Evolutionary conservation across 2,797 vertebrate genomes (phyloP).

Genomic region (Clarias pachynema): DNA sequence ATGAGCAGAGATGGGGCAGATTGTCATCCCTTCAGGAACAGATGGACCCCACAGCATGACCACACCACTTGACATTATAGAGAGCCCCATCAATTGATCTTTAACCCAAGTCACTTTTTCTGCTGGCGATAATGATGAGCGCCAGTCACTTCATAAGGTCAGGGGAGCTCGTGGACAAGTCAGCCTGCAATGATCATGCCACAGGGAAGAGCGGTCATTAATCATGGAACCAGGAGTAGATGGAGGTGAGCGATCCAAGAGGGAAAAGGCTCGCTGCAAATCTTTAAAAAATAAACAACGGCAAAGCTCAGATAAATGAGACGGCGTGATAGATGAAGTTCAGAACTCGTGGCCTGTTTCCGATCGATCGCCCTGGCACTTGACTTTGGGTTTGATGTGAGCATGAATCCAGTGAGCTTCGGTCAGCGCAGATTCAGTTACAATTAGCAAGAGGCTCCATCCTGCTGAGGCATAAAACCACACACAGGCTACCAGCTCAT

Average conservation of each 20-base stretch:
- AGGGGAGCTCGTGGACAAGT: conserved; percentile 33
- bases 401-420: conserved; percentile 68
- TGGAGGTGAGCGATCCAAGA: background rate
- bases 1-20: conserved; percentile 59
- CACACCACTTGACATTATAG: conserved; percentile 75
- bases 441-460: conserved; percentile 80
- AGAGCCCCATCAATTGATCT: conserved; percentile 77
- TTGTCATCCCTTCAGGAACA: conserved; percentile 65
- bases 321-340: conserved; percentile 66
- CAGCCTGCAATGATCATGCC: background rate
- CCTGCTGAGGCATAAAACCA: conserved; percentile 65
- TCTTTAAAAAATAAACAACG: conserved; percentile 40
- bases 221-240: conserved; percentile 47
- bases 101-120: conserved; percentile 70
- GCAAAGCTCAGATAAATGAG: conserved; percentile 26
- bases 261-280: background rate
- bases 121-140: conserved; percentile 75
- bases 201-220: conserved; percentile 35
- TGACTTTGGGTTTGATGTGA: conserved; percentile 78
- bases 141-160: conserved; percentile 68
- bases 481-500: conserved; percentile 59
- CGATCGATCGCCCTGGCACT: conserved; percentile 70
- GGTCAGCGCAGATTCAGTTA: conserved; percentile 79
- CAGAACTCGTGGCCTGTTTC: conserved; percentile 56
- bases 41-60: conserved; percentile 71